Evolutionary conservation across 2,888 invertebrate species (phyloP), one percentile per base, ranked within the genome.

Genomic region (Callimorpha dominula): DNA sequence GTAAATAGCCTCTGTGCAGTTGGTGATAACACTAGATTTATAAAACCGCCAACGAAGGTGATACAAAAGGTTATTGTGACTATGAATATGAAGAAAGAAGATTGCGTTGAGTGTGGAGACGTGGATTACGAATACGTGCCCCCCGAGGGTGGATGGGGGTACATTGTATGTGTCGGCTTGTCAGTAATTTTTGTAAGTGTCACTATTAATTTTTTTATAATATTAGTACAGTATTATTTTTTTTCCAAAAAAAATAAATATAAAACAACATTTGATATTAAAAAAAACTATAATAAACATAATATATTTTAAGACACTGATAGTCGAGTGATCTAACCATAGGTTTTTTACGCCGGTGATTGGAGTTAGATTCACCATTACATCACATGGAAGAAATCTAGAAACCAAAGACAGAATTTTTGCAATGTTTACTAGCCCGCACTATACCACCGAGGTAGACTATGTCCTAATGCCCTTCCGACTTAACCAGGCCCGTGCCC

Each of bases 61-160:
- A 79, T 76, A 72, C 62, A 73, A 70, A 73, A 74, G 70, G 67
- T 71, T 76, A 67, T 68, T 76, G 77, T 81, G 85, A 89, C 85
- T 78, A 92, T 93, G 92, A 90, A 87, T 89, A 90, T 81, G 74
- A 88, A 88, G 67, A 86, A 85, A 71, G 89, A 89, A 80, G 84
- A 82, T 72, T 42, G 43, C 31, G 88, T 89, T 79, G 88, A 88
- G 76, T 88, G 89, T 67, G 90, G 89, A 84, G 92, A 91, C 71
- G 86, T 82, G 65, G 91, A 91, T 62, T 95, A 93, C 81, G 95
- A 95, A 69, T 80, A 93, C 85, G 93, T 95, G 12, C 95, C 97
- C 3, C 97, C 97, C 0, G 97, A 97, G 80, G 97, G 97, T 4
- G 97, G 97, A 0, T 97, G 97, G 97, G 97, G 97, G 0, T 97